Evolutionary conservation across 1,140 invertebrate species (phyloP).

Genomic region (Orius laevigatus): DNA sequence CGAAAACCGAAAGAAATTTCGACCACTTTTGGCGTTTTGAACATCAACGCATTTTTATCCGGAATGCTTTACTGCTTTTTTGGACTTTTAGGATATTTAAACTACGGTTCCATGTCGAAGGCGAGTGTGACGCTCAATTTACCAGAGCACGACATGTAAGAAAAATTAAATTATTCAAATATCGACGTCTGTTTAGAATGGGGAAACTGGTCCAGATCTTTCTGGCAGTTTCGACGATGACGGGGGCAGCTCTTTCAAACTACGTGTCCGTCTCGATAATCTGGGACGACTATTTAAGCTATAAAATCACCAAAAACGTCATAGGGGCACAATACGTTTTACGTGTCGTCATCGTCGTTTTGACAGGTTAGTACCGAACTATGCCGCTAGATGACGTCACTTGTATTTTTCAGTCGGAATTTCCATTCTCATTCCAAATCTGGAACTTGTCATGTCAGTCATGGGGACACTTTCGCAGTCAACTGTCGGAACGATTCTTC

Average conservation of each 20-base stretch:
- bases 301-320: slow-evolving; percentile 4
- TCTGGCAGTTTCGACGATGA: background rate
- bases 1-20: background rate
- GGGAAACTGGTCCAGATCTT: background rate
- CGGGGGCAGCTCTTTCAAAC: background rate
- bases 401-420: background rate
- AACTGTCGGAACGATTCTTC: background rate
- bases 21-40: background rate
- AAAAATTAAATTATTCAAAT: background rate
- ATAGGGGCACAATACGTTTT: background rate
- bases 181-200: background rate
- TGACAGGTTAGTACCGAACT: background rate
- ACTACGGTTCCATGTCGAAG: slow-evolving; percentile 3
- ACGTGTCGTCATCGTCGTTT: background rate
- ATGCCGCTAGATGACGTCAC: too few species aligned
- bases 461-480: background rate
- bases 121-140: slow-evolving; percentile 2
- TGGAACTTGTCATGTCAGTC: slow-evolving; percentile 3
- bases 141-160: slow-evolving; percentile 3
- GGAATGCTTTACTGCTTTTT: background rate
- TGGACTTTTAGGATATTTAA: slow-evolving; percentile 3
- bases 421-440: background rate
- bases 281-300: slow-evolving; percentile 5
- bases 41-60: background rate
- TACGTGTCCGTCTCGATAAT: slow-evolving; percentile 4